phyloP scores from a whole-genome alignment of 2,888 invertebrate genomes.

The Ganaspis brasiliensis region DNA sequence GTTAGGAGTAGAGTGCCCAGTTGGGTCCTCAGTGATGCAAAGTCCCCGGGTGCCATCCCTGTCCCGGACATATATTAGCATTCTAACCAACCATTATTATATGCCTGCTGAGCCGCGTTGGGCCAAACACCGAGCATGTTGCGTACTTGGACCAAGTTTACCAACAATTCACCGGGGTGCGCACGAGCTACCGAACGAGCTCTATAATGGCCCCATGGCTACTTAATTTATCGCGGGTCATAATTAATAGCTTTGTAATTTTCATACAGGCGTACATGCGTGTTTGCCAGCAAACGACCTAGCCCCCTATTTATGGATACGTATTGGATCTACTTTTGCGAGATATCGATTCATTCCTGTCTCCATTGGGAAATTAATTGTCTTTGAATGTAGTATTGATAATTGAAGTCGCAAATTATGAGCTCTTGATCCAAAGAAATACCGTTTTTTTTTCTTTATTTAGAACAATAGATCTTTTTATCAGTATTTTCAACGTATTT shows the following conservation, averaged over 20 bases:
- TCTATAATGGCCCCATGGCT: constrained; percentile 80
- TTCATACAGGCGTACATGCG: constrained; percentile 74
- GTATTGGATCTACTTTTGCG: constrained; percentile 50
- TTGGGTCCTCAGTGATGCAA: constrained; percentile 80
- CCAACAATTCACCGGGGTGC: constrained; percentile 79
- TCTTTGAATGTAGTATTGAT: constrained; percentile 27
- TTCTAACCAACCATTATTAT: constrained; percentile 80
- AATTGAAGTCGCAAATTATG: constrained; percentile 7
- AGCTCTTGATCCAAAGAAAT: background rate
- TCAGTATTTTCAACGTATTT: no score
- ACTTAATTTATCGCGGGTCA: constrained; percentile 80
- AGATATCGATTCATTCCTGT: constrained; percentile 60
- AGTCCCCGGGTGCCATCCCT: constrained; percentile 78
- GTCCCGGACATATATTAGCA: constrained; percentile 79
- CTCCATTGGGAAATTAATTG: constrained; percentile 35
- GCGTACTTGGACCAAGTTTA: constrained; percentile 80
- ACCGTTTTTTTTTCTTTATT: background rate
- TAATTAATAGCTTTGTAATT: constrained; percentile 81
- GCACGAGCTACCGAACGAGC: constrained; percentile 64
- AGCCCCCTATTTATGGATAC: constrained; percentile 61
- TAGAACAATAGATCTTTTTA: no score
- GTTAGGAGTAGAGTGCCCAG: constrained; percentile 78
- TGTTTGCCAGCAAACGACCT: constrained; percentile 47
- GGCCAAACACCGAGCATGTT: constrained; percentile 76
- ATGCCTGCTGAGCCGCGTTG: constrained; percentile 79